Base-by-base conservation (phyloP, 2,888 invertebrate species). In the Melinopterus prodromus region DNA sequence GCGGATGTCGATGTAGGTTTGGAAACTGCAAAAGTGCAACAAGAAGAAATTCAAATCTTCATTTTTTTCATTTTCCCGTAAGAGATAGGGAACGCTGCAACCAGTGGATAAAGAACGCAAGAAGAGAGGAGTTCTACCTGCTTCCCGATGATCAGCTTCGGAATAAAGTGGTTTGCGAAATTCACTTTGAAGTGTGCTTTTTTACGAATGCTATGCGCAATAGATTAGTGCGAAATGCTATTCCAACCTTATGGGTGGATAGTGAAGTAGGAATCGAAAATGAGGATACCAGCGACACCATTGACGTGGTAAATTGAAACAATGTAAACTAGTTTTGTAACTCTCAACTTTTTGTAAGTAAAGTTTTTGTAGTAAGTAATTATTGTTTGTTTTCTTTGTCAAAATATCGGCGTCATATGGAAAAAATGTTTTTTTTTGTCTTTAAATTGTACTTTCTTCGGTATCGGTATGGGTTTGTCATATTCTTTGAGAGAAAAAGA, bases 31-130 rank as follows among this genome's bases (percentile, higher is more conserved):
- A 87, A 71, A 88, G 90, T 38, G 89, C 90, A 70, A 90, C 91
- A n/a, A 90, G 90, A 83, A 91, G 90, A 0, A 85, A 86, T 69
- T 87, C 87, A 69, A 88, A 88, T 78, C 83, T 89, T 5, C 93
- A 93, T 84, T 91, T 93, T 88, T 93, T 93, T 83, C 93, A 93
- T 85, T 93, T 91, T 83, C 93, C 93, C 0, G 92, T 92, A 3
- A 92, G 91, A 87, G 91, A 93, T 80, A 91, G 90, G 84, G 87
- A 91, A 69, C 88, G 93, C 72, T 93, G 93, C 84, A 90, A 91
- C 77, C 89, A 91, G 82, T 93, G 93, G 93, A 90, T 93, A 9
- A 87, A 89, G 16, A 92, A 92, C 86, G 91, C 92, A 2, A 88
- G 90, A 9, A 90, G 91, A 84, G 88, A 90, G 26, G 90, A 91